Conservation (phyloP, 2,797 vertebrate species). For the Sphenodon punctatus region DNA sequence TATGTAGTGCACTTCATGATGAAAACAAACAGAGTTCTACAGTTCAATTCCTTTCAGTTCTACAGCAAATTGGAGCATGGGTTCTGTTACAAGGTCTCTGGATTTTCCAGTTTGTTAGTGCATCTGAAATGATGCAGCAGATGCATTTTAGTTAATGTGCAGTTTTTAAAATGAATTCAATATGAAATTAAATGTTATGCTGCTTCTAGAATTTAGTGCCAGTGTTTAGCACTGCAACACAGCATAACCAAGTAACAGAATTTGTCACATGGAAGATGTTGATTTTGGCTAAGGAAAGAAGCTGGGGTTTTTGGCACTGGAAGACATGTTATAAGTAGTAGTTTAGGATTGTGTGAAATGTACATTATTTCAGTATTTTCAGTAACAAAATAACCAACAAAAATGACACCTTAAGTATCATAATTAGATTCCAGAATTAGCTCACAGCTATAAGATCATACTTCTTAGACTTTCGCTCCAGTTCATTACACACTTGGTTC, state of each 20-base stretch:
- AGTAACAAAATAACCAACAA: too few species aligned
- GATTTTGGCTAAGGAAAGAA: too few species aligned
- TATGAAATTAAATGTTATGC: too few species aligned
- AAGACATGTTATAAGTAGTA: too few species aligned
- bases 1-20: rapidly evolving
- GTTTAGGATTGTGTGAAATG: too few species aligned
- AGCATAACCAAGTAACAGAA: too few species aligned
- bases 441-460: background rate
- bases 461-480: background rate
- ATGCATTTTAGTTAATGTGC: background rate
- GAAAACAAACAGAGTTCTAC: background rate
- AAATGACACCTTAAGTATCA: too few species aligned
- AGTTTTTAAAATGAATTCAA: background rate
- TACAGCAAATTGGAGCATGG: background rate
- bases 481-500: background rate
- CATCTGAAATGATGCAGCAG: rapidly evolving
- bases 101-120: background rate
- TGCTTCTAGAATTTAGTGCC: too few species aligned
- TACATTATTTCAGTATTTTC: too few species aligned
- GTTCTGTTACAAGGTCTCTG: background rate
- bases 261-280: too few species aligned
- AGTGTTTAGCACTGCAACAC: too few species aligned
- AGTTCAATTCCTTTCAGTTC: background rate
- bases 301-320: too few species aligned
- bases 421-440: background rate